These are phyloP conservation scores for Hemicordylus capensis DNA, from an alignment of 2,113 vertebrate genomes.

Conservation along the genomic window DNA sequence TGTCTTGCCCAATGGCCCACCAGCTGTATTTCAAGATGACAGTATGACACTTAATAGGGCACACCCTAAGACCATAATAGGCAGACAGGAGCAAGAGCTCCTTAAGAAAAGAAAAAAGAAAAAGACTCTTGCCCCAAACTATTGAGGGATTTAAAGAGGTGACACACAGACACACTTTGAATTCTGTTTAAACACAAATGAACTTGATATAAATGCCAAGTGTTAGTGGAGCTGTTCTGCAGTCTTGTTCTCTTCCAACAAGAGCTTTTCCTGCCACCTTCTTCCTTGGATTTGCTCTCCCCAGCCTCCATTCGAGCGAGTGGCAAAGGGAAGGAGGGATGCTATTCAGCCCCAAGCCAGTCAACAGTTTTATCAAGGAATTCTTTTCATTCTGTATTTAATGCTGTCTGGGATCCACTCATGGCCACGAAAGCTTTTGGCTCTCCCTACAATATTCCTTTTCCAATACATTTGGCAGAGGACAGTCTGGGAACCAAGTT, in stretches of 20 bases:
- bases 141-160: too few relatives aligned
- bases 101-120: too few relatives aligned
- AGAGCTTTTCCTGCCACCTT: not conserved
- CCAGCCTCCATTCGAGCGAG: not conserved
- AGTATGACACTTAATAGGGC: too few relatives aligned
- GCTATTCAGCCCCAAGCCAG: not conserved
- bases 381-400: not conserved
- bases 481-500: too few relatives aligned
- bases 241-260: not conserved
- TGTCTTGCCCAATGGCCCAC: too few relatives aligned
- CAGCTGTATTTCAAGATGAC: too few relatives aligned
- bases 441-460: not conserved
- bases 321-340: not conserved
- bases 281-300: not conserved
- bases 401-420: not conserved
- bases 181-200: too few relatives aligned
- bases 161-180: too few relatives aligned
- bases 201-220: too few relatives aligned
- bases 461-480: not conserved
- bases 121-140: too few relatives aligned
- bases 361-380: not conserved
- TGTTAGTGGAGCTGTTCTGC: not conserved
- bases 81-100: too few relatives aligned
- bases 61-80: too few relatives aligned
- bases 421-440: not conserved